Percentiles rank a stretch among this genome's conserved stretches.
Conservation (phyloP, 2,113 vertebrate species). For the Eulemur rufifrons region DNA sequence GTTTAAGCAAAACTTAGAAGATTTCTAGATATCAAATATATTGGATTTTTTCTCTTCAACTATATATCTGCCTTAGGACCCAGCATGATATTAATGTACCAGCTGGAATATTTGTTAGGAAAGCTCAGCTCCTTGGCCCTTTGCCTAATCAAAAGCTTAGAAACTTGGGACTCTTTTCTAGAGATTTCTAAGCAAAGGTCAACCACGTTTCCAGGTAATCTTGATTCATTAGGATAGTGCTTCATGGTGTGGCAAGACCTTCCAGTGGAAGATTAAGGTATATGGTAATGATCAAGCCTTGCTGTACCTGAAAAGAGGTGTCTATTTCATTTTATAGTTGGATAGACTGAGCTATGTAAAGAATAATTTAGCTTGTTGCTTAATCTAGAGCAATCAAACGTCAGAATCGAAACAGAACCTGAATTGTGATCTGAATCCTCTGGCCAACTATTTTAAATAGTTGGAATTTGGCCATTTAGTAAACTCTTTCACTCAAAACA, state of each 20-base stretch:
- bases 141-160: neutral
- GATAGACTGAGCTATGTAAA: neutral
- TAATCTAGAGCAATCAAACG: neutral
- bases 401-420: neutral
- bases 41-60: neutral
- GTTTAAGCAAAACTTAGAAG: neutral
- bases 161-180: neutral
- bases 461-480: constrained; percentile 15
- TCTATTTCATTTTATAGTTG: neutral
- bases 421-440: neutral
- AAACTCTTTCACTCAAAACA: neutral
- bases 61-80: neutral
- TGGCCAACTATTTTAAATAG: neutral
- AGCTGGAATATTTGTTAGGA: neutral
- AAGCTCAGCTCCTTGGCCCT: neutral
- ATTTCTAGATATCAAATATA: neutral
- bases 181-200: neutral
- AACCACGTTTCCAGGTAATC: neutral
- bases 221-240: neutral
- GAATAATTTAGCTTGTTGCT: neutral
- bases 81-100: neutral
- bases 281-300: neutral
- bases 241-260: neutral
- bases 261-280: neutral
- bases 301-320: neutral